Conservation (phyloP, 2,797 vertebrate genomes). For the Fringilla coelebs region DNA sequence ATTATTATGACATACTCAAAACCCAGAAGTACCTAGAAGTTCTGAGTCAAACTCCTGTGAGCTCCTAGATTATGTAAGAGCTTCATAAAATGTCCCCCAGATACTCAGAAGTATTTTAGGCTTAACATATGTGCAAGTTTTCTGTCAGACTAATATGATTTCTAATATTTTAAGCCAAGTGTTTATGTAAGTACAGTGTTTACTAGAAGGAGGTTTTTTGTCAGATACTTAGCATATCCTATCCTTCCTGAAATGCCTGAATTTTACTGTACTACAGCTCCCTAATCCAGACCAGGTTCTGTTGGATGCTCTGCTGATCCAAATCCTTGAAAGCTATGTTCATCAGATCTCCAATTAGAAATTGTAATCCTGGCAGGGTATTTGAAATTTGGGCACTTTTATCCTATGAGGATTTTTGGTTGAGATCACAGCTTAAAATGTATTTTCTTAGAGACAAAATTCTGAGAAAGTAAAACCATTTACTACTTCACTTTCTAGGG, state of each 20-base stretch:
- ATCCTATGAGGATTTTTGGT: not conserved
- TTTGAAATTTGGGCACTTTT: not conserved
- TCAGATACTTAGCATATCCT: not conserved
- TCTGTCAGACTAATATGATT: not conserved
- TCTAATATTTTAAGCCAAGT: not conserved
- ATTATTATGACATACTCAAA: not conserved
- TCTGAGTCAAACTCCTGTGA: not conserved
- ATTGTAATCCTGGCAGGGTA: not conserved
- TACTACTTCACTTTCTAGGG: not conserved
- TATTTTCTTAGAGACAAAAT: not conserved
- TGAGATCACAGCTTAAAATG: not conserved
- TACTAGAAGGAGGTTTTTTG: not conserved
- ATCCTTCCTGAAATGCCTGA: not conserved
- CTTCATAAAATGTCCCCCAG: not conserved
- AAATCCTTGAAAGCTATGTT: not conserved
- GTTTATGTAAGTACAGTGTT: not conserved
- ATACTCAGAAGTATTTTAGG: not conserved
- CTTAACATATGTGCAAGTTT: not conserved
- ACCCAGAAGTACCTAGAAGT: not conserved
- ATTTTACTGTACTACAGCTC: not conserved
- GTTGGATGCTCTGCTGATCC: not conserved
- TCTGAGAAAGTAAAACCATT: not conserved
- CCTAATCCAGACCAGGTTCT: not conserved
- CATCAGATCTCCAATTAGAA: not conserved
- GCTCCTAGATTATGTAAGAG: not conserved